phyloP scores from a whole-genome alignment of 1,140 invertebrate genomes.

The Caerostris darwini region DNA sequence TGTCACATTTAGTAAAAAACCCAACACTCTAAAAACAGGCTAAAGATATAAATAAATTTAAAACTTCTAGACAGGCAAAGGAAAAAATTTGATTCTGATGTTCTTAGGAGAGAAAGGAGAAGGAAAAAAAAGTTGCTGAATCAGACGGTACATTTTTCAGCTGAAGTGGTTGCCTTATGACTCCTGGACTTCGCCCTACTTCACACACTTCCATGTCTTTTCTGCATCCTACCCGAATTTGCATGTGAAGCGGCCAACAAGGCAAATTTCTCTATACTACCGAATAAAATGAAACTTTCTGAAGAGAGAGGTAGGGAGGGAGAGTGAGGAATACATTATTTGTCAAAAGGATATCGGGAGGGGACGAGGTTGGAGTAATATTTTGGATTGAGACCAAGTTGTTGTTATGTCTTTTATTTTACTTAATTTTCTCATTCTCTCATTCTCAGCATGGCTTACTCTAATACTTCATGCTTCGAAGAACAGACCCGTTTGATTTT shows the following conservation, averaged over 20 bases:
- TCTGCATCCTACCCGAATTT: slow-evolving; percentile 11
- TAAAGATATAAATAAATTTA: no score
- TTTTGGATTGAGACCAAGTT: slow-evolving; percentile 37
- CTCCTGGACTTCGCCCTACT: not conserved
- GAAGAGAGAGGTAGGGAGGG: not conserved
- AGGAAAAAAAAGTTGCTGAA: not conserved
- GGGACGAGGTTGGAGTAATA: slow-evolving; percentile 51
- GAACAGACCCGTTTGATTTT: not conserved
- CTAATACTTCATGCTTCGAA: slow-evolving; percentile 11
- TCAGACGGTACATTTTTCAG: not conserved
- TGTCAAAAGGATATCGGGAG: slow-evolving; percentile 29
- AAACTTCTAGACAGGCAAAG: no score
- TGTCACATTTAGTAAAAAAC: no score
- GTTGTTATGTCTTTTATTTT: slow-evolving; percentile 18
- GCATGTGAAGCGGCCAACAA: slow-evolving; percentile 48
- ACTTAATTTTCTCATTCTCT: not conserved
- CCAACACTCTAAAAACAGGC: no score
- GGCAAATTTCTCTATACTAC: not conserved
- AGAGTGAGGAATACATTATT: slow-evolving; percentile 34
- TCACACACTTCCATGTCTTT: not conserved
- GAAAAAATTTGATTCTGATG: no score
- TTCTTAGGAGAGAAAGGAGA: no score
- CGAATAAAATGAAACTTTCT: slow-evolving; percentile 7
- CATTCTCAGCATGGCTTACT: not conserved
- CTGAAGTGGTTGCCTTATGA: slow-evolving; percentile 8